Evolutionary conservation across 2,113 vertebrate species (phyloP).

Genomic region (Scophthalmus maximus): DNA sequence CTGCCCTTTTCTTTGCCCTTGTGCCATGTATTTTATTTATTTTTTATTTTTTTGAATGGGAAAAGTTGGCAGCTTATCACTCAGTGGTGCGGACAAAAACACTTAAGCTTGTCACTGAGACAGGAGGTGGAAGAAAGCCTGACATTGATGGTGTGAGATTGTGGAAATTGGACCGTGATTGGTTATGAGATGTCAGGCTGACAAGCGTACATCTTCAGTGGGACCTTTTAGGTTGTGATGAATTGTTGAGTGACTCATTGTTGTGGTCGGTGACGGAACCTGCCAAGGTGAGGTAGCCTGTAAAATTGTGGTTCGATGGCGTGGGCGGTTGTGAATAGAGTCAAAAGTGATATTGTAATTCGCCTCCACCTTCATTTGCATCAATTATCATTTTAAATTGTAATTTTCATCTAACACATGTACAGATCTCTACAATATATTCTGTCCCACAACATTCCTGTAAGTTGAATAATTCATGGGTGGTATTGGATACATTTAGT

Average conservation of each 20-base stretch:
- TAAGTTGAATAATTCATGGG: neutral
- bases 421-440: neutral
- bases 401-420: neutral
- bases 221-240: slow-evolving; percentile 24
- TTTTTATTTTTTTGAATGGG: slow-evolving; percentile 26
- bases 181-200: slow-evolving; percentile 31
- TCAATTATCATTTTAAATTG: neutral
- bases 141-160: slow-evolving; percentile 43
- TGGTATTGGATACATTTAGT: neutral
- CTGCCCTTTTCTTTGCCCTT: slow-evolving; percentile 33
- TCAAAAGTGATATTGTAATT: slow-evolving; percentile 6
- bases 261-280: slow-evolving; percentile 42
- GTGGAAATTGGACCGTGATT: slow-evolving; percentile 56
- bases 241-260: slow-evolving; percentile 47
- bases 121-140: slow-evolving; percentile 25
- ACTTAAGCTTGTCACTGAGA: slow-evolving; percentile 10
- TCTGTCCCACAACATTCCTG: neutral
- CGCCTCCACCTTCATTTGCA: neutral
- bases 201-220: slow-evolving; percentile 25
- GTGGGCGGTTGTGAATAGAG: slow-evolving; percentile 3
- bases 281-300: slow-evolving; percentile 6
- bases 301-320: slow-evolving; percentile 12
- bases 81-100: slow-evolving; percentile 33
- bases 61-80: slow-evolving; percentile 16
- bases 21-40: slow-evolving; percentile 22